Conservation (phyloP, 1,140 invertebrate genomes). For the Zaprionus ornatus region DNA sequence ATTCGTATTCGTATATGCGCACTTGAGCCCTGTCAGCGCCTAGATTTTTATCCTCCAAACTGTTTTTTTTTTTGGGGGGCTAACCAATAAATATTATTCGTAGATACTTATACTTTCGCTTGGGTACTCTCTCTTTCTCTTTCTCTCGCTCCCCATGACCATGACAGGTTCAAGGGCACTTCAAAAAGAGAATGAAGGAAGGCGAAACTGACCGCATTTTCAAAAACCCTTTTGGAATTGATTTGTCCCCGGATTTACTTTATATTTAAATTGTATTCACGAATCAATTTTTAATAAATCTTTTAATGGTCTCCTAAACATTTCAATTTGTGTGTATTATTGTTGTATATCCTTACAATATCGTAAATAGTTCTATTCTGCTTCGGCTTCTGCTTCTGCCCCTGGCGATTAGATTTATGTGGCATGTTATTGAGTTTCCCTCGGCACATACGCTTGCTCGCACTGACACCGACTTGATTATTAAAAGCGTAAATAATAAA, state of each 20-base stretch:
- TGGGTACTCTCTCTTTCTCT: not conserved
- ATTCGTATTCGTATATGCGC: constrained; percentile 60
- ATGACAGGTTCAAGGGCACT: not conserved
- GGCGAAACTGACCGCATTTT: not conserved
- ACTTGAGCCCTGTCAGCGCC: constrained; percentile 64
- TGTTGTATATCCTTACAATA: not conserved
- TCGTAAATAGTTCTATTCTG: not conserved
- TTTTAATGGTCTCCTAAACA: not conserved
- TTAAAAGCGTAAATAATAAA: constrained; percentile 39
- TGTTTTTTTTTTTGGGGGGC: constrained; percentile 57
- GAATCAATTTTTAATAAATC: not conserved
- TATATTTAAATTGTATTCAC: constrained; percentile 1
- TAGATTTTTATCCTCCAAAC: constrained; percentile 69
- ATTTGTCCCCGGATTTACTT: not conserved
- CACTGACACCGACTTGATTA: constrained; percentile 17
- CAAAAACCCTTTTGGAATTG: not conserved
- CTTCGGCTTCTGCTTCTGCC: not conserved
- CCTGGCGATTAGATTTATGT: constrained; percentile 2
- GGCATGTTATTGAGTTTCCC: constrained; percentile 15
- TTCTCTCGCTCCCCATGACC: not conserved
- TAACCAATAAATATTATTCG: constrained; percentile 55
- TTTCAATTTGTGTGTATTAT: not conserved
- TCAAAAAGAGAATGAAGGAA: not conserved
- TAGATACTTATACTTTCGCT: constrained; percentile 37
- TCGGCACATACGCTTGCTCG: not conserved